A percentile compares a stretch with the other conserved stretches of the same genome.
phyloP scores from a whole-genome alignment of 2,888 invertebrate genomes.

The Melipona bicolor region DNA sequence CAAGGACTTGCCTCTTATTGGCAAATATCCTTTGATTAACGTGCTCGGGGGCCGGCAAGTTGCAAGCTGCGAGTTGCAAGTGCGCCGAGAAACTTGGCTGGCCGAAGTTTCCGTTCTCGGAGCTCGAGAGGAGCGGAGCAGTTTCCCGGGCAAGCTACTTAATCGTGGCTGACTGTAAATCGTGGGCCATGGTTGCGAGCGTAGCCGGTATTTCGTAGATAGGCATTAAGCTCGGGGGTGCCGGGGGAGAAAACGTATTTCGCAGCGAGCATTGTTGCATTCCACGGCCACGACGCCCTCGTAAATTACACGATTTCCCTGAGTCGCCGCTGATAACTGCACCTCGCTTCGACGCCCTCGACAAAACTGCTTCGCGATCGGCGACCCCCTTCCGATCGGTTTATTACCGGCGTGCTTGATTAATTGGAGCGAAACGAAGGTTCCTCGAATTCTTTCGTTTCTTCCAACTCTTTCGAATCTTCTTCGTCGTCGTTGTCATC shows the following conservation, averaged over 20 bases:
- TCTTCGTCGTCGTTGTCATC: no score
- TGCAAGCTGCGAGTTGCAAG: slow-evolving; percentile 39
- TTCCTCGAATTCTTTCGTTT: no score
- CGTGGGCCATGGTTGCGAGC: slow-evolving; percentile 52
- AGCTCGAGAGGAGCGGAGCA: slow-evolving; percentile 28
- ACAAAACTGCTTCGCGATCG: slow-evolving; percentile 8
- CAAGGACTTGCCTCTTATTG: slow-evolving; percentile 25
- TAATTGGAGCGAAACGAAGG: neutral
- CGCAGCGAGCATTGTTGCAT: slow-evolving; percentile 48
- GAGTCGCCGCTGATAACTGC: slow-evolving; percentile 34
- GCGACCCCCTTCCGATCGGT: slow-evolving; percentile 9
- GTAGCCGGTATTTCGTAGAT: slow-evolving; percentile 65
- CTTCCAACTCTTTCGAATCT: no score
- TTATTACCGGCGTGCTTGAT: neutral
- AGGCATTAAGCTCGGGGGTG: slow-evolving; percentile 35
- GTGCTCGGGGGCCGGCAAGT: slow-evolving; percentile 34
- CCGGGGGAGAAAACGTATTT: slow-evolving; percentile 41
- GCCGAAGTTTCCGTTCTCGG: slow-evolving; percentile 55
- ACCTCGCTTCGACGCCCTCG: slow-evolving; percentile 7
- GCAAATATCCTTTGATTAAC: slow-evolving; percentile 65
- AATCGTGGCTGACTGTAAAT: slow-evolving; percentile 70
- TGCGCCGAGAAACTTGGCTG: slow-evolving; percentile 51
- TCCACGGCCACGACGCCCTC: slow-evolving; percentile 2
- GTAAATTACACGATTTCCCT: slow-evolving; percentile 51
- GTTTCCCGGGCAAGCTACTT: slow-evolving; percentile 66